Conservation (phyloP, 2,888 invertebrate species). For the Xanthorhoe spadicearia region DNA sequence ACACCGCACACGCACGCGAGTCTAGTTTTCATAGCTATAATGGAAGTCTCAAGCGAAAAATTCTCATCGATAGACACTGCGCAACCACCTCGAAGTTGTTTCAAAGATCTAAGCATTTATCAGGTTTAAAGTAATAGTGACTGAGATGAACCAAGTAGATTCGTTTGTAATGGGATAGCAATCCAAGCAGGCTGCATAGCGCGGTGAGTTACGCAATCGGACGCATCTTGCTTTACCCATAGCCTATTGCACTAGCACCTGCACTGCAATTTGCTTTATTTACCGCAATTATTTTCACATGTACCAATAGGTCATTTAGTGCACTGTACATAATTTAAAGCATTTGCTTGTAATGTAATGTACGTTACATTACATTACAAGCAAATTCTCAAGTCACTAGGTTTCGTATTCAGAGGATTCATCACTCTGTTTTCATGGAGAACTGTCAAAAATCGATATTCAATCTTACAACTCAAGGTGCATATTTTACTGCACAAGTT, state of each 20-base stretch:
- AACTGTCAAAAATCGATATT: too few species aligned
- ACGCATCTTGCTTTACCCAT: constrained; percentile 46
- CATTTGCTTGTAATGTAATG: background rate
- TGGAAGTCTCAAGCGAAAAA: too few species aligned
- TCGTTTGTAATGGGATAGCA: constrained; percentile 33
- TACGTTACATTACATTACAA: too few species aligned
- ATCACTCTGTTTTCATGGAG: too few species aligned
- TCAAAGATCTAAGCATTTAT: background rate
- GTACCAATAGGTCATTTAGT: constrained; percentile 4
- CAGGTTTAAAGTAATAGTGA: constrained; percentile 4
- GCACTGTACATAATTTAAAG: background rate
- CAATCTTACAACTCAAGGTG: too few species aligned
- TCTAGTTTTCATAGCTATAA: background rate
- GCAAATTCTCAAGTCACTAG: too few species aligned
- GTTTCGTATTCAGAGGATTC: too few species aligned
- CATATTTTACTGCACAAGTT: too few species aligned
- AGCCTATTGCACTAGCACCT: constrained; percentile 48
- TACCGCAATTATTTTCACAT: constrained; percentile 47
- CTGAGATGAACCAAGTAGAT: constrained; percentile 14
- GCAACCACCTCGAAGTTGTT: too few species aligned
- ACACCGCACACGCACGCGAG: too few species aligned
- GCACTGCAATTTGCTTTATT: constrained; percentile 47
- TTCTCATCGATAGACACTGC: too few species aligned
- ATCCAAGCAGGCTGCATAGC: constrained; percentile 31
- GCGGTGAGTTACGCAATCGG: constrained; percentile 48